These are phyloP conservation scores for Sabatieria punctata DNA, from an alignment of 2,888 invertebrate species.

Conservation along the genomic window DNA sequence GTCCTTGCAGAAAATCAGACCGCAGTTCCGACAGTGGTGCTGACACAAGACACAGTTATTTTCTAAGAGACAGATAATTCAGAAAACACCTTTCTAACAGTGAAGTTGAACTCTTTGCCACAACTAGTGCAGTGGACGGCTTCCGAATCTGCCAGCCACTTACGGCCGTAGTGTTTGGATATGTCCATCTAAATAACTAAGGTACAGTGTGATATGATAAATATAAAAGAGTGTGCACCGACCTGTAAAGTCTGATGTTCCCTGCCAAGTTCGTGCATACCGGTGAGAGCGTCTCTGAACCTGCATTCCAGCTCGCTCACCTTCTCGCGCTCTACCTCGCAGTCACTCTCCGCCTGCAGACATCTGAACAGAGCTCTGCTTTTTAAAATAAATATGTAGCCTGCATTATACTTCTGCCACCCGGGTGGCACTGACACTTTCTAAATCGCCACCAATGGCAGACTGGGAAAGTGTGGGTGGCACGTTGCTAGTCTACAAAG, in stretches of 20 bases:
- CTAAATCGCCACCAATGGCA: too few species aligned
- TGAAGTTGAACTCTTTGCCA: conserved; percentile 38
- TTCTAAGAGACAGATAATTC: too few species aligned
- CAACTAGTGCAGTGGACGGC: conserved; percentile 40
- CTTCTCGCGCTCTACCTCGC: conserved; percentile 37
- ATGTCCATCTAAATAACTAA: conserved; percentile 44
- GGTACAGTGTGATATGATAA: too few species aligned
- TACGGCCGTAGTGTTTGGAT: conserved; percentile 39
- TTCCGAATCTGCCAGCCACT: conserved; percentile 43
- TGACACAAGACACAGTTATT: too few species aligned
- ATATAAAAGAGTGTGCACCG: too few species aligned
- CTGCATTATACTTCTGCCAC: too few species aligned
- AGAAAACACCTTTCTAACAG: conserved; percentile 34
- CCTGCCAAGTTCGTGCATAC: conserved; percentile 43
- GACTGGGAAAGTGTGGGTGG: too few species aligned
- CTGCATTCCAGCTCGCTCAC: conserved; percentile 37
- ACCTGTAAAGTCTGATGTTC: conserved; percentile 46
- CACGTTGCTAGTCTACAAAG: too few species aligned
- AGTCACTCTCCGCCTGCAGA: conserved; percentile 38
- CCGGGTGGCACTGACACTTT: too few species aligned
- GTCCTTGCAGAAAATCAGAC: conserved; percentile 43
- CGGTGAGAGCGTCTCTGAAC: conserved; percentile 42
- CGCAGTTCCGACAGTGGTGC: conserved; percentile 44
- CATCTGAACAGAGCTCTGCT: too few species aligned
- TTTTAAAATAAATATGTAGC: too few species aligned